Conservation (phyloP, 2,888 invertebrate species). For the Dolichopus griseipennis region DNA sequence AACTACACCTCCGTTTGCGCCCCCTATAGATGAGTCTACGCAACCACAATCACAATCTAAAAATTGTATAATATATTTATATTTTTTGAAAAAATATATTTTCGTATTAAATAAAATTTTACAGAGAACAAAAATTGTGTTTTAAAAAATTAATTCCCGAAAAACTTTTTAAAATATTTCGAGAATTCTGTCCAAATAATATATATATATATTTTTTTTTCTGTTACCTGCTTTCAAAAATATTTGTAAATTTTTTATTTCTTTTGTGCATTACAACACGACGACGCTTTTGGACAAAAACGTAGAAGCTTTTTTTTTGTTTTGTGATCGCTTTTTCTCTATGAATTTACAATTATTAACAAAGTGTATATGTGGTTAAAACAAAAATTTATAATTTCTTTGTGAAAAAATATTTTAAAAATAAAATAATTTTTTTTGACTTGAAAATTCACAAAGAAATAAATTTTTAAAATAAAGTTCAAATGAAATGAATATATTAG, state of each 20-base stretch:
- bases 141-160: neutral
- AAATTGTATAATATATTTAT: constrained; percentile 15
- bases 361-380: too few relatives aligned
- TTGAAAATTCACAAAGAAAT: neutral
- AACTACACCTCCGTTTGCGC: constrained; percentile 9
- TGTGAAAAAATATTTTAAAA: neutral
- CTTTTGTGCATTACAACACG: too few relatives aligned
- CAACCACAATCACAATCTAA: constrained; percentile 44
- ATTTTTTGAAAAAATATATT: neutral
- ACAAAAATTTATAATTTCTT: neutral
- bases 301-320: neutral
- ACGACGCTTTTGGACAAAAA: too few relatives aligned
- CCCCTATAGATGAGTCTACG: constrained; percentile 32
- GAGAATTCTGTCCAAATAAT: neutral
- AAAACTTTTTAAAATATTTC: neutral
- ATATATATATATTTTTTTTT: neutral
- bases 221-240: neutral
- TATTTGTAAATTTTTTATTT: too few relatives aligned
- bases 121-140: neutral
- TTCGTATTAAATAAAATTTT: neutral
- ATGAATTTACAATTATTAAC: too few relatives aligned
- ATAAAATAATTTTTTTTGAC: neutral
- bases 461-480: neutral
- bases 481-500: neutral
- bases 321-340: neutral